These are phyloP conservation scores for Pygmarrhopalites habei DNA, from an alignment of 1,140 invertebrate species.

Conservation along the genomic window DNA sequence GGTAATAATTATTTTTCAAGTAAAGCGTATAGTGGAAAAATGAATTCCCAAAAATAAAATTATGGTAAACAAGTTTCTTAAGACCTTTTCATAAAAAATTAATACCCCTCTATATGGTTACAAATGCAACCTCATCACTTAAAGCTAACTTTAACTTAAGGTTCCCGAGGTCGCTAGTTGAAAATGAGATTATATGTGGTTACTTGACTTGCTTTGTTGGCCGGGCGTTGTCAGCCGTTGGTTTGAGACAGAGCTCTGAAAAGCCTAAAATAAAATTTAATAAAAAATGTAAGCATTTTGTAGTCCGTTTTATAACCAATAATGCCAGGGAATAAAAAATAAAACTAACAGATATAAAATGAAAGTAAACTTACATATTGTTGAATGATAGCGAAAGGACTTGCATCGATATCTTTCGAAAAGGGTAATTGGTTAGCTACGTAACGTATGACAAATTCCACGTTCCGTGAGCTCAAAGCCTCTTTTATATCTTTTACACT, in stretches of 20 bases:
- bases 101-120: too few relatives aligned
- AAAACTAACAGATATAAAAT: background rate
- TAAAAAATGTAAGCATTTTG: too few relatives aligned
- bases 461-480: background rate
- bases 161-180: too few relatives aligned
- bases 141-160: too few relatives aligned
- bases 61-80: too few relatives aligned
- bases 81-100: too few relatives aligned
- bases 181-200: too few relatives aligned
- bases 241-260: slow-evolving; percentile 7
- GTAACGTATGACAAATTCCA: slow-evolving; percentile 8
- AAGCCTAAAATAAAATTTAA: background rate
- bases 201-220: too few relatives aligned
- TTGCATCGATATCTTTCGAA: slow-evolving; percentile 11
- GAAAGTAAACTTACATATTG: slow-evolving; percentile 6
- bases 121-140: too few relatives aligned
- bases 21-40: too few relatives aligned
- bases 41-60: too few relatives aligned
- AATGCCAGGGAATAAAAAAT: background rate
- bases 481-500: slow-evolving; percentile 10
- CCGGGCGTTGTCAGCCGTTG: background rate
- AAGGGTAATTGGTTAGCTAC: slow-evolving; percentile 9
- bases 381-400: background rate
- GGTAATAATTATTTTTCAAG: too few relatives aligned
- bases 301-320: background rate